phyloP scores from a whole-genome alignment of 2,113 vertebrate species.

The Anas platyrhynchos region DNA sequence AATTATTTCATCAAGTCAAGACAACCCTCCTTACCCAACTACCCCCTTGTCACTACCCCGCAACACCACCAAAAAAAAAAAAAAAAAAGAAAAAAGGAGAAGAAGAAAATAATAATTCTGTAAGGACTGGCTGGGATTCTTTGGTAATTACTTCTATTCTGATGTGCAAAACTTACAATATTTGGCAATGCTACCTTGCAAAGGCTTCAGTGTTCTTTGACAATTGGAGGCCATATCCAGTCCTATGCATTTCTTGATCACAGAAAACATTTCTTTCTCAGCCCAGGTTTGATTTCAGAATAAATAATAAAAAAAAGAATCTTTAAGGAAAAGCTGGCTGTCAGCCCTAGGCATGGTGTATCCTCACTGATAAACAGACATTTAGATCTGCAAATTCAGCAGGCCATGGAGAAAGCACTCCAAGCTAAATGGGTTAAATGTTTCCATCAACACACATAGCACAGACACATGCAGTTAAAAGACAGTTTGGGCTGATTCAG shows the following conservation, averaged over 20 bases:
- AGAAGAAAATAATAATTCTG: background rate
- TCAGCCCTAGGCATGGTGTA: background rate
- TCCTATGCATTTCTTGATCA: background rate
- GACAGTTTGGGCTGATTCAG: slow-evolving; percentile 15
- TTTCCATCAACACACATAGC: slow-evolving; percentile 34
- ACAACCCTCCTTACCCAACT: background rate
- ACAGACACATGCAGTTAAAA: slow-evolving; percentile 33
- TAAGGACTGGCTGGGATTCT: background rate
- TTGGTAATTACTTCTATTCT: background rate
- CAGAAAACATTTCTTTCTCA: background rate
- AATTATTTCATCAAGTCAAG: background rate
- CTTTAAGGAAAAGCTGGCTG: background rate
- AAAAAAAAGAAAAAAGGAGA: background rate
- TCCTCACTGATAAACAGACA: background rate
- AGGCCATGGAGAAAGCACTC: background rate
- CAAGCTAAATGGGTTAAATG: slow-evolving; percentile 28
- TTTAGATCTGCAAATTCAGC: slow-evolving; percentile 3
- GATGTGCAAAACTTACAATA: background rate
- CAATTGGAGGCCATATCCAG: background rate
- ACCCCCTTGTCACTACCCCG: too few relatives aligned
- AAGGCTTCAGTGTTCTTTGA: background rate
- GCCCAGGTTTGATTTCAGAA: background rate
- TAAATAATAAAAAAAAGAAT: background rate
- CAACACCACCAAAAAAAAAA: background rate
- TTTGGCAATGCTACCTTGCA: background rate